A percentile compares a stretch with the other conserved stretches of the same genome.
These are phyloP conservation scores for Idris sp. DNA, from an alignment of 1,140 invertebrate genomes.

Conservation along the genomic window DNA sequence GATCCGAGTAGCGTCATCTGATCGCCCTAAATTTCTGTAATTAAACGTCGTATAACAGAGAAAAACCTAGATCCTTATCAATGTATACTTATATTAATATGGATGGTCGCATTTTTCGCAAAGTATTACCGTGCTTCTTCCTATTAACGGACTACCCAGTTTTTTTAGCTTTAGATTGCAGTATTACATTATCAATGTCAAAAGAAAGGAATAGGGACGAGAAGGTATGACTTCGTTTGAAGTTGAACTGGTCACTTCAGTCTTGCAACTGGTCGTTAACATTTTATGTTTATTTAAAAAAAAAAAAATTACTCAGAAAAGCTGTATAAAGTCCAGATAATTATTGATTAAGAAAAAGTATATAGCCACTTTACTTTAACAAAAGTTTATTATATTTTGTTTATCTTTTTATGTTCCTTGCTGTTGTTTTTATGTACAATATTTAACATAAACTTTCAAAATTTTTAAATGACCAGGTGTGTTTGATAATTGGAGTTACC, in stretches of 20 bases:
- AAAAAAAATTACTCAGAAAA: too few species aligned
- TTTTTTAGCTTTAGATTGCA: constrained; percentile 64
- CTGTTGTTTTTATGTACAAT: too few species aligned
- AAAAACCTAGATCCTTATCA: constrained; percentile 60
- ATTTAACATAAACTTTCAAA: too few species aligned
- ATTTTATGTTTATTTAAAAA: too few species aligned
- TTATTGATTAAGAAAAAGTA: too few species aligned
- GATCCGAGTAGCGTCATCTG: constrained; percentile 58
- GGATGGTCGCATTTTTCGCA: constrained; percentile 62
- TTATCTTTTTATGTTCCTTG: too few species aligned
- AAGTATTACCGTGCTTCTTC: constrained; percentile 62
- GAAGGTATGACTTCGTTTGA: background rate
- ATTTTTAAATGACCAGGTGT: too few species aligned
- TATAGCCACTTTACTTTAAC: too few species aligned
- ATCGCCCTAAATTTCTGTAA: constrained; percentile 52
- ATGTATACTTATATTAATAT: constrained; percentile 65
- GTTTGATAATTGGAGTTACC: background rate
- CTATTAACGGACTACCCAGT: constrained; percentile 59
- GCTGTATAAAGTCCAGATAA: too few species aligned
- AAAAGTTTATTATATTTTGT: too few species aligned
- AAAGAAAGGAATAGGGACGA: background rate
- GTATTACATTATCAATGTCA: constrained; percentile 55
- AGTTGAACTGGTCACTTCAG: background rate
- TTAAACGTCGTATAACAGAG: constrained; percentile 46
- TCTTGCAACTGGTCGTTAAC: too few species aligned